Evolutionary conservation across 1,140 invertebrate species (phyloP).

Genomic region (Antheraea pernyi): DNA sequence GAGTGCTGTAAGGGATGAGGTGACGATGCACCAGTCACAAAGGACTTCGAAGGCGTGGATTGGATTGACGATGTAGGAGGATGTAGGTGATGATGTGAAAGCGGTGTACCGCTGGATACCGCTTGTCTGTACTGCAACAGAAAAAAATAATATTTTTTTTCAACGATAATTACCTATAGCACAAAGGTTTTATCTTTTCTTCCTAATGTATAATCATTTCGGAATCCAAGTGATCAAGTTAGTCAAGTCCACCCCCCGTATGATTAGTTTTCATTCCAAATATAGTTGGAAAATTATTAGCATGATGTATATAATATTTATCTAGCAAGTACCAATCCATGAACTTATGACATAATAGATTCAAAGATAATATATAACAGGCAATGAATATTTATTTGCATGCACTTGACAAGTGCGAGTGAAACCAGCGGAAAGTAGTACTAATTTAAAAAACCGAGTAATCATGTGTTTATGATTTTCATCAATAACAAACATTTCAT

Average conservation of each 20-base stretch:
- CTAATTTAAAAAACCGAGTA: conserved; percentile 25
- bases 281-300: conserved; percentile 71
- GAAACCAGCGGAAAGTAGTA: not conserved
- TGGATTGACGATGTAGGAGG: conserved; percentile 75
- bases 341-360: not conserved
- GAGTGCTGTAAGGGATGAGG: conserved; percentile 67
- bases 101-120: conserved; percentile 56
- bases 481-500: no score
- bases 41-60: conserved; percentile 82
- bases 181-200: not conserved
- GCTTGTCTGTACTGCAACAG: conserved; percentile 72
- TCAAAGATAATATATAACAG: conserved; percentile 1
- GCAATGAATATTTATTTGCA: conserved; percentile 14
- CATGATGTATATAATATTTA: conserved; percentile 42
- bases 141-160: conserved; percentile 22
- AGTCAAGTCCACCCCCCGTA: conserved; percentile 65
- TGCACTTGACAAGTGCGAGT: conserved; percentile 4
- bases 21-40: conserved; percentile 56
- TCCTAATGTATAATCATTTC: not conserved
- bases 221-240: conserved; percentile 31
- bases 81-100: conserved; percentile 59
- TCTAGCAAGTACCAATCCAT: conserved; percentile 12
- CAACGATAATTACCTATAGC: not conserved
- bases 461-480: not conserved
- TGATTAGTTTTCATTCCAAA: conserved; percentile 65